Base-by-base conservation (phyloP, 2,113 vertebrate genomes). In the Orcinus orca region DNA sequence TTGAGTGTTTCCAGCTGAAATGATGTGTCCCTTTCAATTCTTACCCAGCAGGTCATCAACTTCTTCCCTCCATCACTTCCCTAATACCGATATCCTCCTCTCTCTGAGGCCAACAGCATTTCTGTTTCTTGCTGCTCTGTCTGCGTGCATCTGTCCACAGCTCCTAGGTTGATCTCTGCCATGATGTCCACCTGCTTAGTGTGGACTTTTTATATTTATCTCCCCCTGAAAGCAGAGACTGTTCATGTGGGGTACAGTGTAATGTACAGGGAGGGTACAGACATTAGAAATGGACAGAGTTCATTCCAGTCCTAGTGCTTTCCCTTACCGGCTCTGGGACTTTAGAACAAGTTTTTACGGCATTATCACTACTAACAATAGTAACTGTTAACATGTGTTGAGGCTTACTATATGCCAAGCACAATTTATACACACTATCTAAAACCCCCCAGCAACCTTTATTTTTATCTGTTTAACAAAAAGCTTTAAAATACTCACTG, bases 1-100 rank as follows among this genome's bases (percentile, higher is more conserved):
- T 96, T 96, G 88, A 93, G 63, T 96, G 85, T 86, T 96, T 97
- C 97, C 92, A 97, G 93, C 95, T 93, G 97, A 97, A 97, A 93
- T 67, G 73, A 89, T 55, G 25, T 76, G 68, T 93, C 81, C 55
- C 93, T 96, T 97, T 96, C 85, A 95, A 93, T 96, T 94, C 81
- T 86, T 88, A 94, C 91, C 70, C 96, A 96, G 93, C 73, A 26
- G 92, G 95, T 36, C 67, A 70, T 71, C 68, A 26, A 41, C 86
- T 38, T 76, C 44, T 68, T 85, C 67, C 83, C 60, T 67, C 26
- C 4, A 12, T 53, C 5, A 5, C 10, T 41, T 50, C n/a, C 23
- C 58, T 67, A 25, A 33, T 17, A 18, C 47, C 2, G 20, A 58
- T 6, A 1, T 13, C 55, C 13, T 17, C 55, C 15, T 47, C 63